Evolutionary conservation across 2,113 vertebrate species (phyloP).

Genomic region (Upupa epops): DNA sequence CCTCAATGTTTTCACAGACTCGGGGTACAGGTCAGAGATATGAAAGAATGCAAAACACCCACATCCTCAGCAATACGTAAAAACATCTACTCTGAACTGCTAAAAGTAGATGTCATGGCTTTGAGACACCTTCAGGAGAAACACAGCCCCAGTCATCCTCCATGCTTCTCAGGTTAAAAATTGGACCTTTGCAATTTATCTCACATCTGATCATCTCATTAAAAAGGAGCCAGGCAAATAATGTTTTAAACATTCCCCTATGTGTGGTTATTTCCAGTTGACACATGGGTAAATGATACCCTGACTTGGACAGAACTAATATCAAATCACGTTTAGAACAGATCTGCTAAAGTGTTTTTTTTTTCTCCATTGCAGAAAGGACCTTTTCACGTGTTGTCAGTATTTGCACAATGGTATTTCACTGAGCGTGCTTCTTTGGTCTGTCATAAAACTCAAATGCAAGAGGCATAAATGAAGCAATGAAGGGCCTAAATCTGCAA

Average conservation of each 20-base stretch:
- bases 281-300: neutral
- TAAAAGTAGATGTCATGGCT: neutral
- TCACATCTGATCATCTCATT: neutral
- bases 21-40: neutral
- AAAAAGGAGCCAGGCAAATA: neutral
- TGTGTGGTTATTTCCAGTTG: neutral
- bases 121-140: neutral
- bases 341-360: neutral
- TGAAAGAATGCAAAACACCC: neutral
- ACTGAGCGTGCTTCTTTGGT: neutral
- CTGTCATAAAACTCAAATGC: neutral
- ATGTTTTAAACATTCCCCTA: neutral
- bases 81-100: neutral
- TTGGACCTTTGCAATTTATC: neutral
- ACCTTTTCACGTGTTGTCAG: neutral
- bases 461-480: slow-evolving; percentile 6
- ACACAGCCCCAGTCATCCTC: neutral
- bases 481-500: neutral
- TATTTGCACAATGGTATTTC: neutral
- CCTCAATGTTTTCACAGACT: neutral
- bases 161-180: neutral
- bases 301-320: neutral
- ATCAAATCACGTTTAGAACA: slow-evolving; percentile 17
- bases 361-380: neutral
- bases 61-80: neutral